Percentiles rank a stretch among this genome's conserved stretches.
Conservation (phyloP, 2,113 vertebrate species). For the Bubalus kerabau region DNA sequence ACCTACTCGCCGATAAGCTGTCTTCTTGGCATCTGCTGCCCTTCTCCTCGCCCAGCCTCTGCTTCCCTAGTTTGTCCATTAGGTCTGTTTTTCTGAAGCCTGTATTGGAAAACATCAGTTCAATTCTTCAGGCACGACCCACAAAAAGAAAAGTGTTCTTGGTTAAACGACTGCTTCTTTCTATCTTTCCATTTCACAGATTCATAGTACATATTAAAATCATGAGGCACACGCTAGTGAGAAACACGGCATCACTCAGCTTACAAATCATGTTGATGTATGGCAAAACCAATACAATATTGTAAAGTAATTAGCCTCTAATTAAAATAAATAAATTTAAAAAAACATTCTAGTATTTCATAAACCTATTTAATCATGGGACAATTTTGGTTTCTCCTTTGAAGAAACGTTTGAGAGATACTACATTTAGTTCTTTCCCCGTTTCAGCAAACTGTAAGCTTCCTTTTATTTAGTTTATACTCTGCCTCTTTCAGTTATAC, state of each 20-base stretch:
- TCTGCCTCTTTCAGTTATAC: neutral
- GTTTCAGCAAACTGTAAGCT: neutral
- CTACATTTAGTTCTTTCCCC: neutral
- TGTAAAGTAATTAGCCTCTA: too few relatives aligned
- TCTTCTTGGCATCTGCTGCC: neutral
- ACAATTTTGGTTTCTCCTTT: neutral
- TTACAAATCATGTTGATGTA: neutral
- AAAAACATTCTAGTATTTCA: neutral
- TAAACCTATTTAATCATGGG: neutral
- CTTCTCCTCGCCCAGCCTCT: neutral
- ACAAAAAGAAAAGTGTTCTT: neutral
- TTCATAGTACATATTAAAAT: neutral
- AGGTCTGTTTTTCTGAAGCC: neutral
- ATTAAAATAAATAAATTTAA: too few relatives aligned
- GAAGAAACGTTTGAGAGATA: constrained; percentile 25
- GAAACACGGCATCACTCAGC: neutral
- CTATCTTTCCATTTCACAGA: neutral
- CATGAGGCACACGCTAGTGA: neutral
- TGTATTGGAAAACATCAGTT: neutral
- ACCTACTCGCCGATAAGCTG: neutral
- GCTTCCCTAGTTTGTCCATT: neutral
- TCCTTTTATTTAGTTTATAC: neutral
- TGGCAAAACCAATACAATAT: too few relatives aligned
- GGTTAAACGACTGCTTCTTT: neutral
- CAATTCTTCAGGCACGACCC: neutral